Base-by-base conservation (phyloP, 2,113 vertebrate genomes). In the Callipepla squamata region DNA sequence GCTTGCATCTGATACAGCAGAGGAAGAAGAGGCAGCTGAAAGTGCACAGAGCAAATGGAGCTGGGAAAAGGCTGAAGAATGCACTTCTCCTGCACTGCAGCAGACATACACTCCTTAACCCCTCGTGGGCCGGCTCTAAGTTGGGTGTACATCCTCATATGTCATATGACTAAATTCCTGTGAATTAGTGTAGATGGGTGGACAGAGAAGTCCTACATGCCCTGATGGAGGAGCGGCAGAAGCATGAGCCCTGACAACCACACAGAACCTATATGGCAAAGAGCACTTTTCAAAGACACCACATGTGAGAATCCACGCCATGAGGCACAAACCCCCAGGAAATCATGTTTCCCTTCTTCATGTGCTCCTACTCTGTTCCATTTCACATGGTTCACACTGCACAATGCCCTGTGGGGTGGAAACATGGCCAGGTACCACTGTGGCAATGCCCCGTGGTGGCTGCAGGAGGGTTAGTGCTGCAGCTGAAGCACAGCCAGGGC, bases 131-230 rank as follows among this genome's bases (percentile, higher is more conserved):
- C 67, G 66, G 17, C 66, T 85, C 20, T 20, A 14, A 38, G 11
- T 0, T 3, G 3, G 21, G 10, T 47, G 13, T n/a, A 6, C 13
- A 6, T 38, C 73, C 32, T 28, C 34, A 34, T n/a, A 20, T 4
- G 21, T 75, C 36, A 61, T 7, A 57, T 6, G 26, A 65, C 51
- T 51, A 9, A 81, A 85, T 62, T 57, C 44, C n/a, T 47, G 19
- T 16, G 26, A 0, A 0, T 55, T 50, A 44, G 75, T 55, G 36
- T 0, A 65, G 40, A n/a, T 22, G 66, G 53, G 48, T 57, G 48
- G 75, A 32, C 40, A 28, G 7, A 78, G 25, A 89, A 76, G 61
- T 28, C 42, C 58, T 34, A 21, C 19, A 0, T 5, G 66, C 7
- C 47, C 42, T 51, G 59, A 40, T 0, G 1, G 26, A 61, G 59